phyloP scores from a whole-genome alignment of 2,113 vertebrate genomes.

The Oostethus manadensis region DNA sequence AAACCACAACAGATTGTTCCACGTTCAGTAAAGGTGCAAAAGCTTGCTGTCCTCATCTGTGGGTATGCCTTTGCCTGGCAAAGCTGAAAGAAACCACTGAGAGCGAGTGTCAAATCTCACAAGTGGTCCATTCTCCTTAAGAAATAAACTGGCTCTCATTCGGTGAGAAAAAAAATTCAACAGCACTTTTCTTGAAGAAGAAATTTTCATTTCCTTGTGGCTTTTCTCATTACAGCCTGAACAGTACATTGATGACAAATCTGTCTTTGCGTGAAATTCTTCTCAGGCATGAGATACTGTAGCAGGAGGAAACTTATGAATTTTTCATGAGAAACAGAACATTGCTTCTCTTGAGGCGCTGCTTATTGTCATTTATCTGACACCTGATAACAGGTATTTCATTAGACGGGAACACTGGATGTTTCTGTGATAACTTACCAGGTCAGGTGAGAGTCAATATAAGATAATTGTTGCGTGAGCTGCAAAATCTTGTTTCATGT shows the following conservation, averaged over 20 bases:
- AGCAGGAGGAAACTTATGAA: slow-evolving; percentile 36
- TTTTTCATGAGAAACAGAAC: slow-evolving; percentile 38
- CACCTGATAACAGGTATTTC: slow-evolving; percentile 18
- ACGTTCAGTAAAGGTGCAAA: slow-evolving; percentile 30
- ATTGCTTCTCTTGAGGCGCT: slow-evolving; percentile 32
- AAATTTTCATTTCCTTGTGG: slow-evolving; percentile 46
- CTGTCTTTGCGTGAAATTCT: slow-evolving; percentile 35
- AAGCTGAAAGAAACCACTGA: slow-evolving; percentile 57
- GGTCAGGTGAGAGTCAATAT: not conserved
- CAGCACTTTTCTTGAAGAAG: slow-evolving; percentile 22
- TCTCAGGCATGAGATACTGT: slow-evolving; percentile 25
- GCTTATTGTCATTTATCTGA: slow-evolving; percentile 27
- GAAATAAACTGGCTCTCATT: slow-evolving; percentile 69
- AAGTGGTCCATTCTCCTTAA: slow-evolving; percentile 56
- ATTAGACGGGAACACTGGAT: slow-evolving; percentile 8
- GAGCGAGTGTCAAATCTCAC: slow-evolving; percentile 64
- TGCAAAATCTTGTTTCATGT: not conserved
- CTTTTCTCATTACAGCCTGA: slow-evolving; percentile 56
- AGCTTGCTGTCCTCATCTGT: slow-evolving; percentile 6
- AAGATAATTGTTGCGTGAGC: not conserved
- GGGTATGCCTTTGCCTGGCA: slow-evolving; percentile 34
- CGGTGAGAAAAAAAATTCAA: slow-evolving; percentile 43
- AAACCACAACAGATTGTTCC: slow-evolving; percentile 23
- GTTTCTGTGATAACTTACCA: slow-evolving; percentile 12
- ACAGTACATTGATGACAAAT: slow-evolving; percentile 60